Evolutionary conservation across 2,888 invertebrate genomes (phyloP).

Genomic region (Cephus spinipes): DNA sequence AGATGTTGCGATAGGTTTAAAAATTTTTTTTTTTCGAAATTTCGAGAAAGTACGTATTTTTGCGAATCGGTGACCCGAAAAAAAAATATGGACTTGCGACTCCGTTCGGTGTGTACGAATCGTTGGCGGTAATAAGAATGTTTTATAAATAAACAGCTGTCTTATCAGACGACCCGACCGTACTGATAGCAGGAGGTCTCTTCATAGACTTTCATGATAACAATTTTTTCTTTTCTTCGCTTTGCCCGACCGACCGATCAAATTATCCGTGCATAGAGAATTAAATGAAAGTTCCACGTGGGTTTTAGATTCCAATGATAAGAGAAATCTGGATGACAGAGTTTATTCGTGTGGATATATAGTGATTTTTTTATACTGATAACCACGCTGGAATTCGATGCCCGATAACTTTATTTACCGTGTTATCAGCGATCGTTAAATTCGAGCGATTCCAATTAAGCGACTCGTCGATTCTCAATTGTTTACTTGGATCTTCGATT

Average conservation of each 20-base stretch:
- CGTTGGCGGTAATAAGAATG: not conserved
- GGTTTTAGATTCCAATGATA: not conserved
- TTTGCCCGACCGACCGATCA: not conserved
- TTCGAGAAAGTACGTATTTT: not conserved
- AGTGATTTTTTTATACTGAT: not conserved
- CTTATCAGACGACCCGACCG: slow-evolving; percentile 52
- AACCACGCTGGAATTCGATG: not conserved
- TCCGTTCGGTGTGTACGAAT: not conserved
- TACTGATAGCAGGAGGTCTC: slow-evolving; percentile 36
- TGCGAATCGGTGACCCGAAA: not conserved
- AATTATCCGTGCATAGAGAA: too few species aligned
- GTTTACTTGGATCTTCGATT: not conserved
- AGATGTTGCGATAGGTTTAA: not conserved
- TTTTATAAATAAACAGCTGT: slow-evolving; percentile 40
- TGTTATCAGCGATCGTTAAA: not conserved
- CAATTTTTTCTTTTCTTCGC: not conserved
- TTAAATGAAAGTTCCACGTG: not conserved
- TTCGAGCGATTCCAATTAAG: not conserved
- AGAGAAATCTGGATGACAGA: not conserved
- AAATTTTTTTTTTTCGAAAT: not conserved
- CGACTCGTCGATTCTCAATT: not conserved
- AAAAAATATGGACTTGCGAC: too few species aligned
- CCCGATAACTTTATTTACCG: not conserved
- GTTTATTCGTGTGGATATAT: not conserved
- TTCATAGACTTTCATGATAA: slow-evolving; percentile 48